These are phyloP conservation scores for Anhinga anhinga DNA, from an alignment of 2,113 vertebrate species.

Conservation along the genomic window DNA sequence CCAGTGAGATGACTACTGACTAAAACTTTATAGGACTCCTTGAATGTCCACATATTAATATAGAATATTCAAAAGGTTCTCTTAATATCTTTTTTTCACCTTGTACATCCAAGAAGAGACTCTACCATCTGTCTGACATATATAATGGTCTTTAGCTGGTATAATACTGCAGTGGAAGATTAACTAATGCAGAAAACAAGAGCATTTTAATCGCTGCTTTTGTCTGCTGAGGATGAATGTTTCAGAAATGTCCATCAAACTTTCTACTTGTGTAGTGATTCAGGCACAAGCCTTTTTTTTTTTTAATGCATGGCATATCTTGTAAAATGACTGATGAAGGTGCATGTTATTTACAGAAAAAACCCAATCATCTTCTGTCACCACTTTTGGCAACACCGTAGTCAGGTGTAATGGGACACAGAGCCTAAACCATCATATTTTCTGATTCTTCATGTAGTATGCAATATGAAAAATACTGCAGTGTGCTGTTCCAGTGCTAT, in stretches of 20 bases:
- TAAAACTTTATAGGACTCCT: neutral
- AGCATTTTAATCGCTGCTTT: neutral
- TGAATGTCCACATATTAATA: neutral
- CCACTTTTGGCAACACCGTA: neutral
- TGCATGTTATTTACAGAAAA: neutral
- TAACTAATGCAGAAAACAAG: neutral
- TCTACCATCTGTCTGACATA: neutral
- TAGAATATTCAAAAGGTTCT: neutral
- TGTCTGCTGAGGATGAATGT: neutral
- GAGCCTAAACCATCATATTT: neutral
- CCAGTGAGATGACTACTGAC: neutral
- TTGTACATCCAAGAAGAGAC: neutral
- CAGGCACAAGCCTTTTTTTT: neutral
- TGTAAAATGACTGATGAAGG: neutral
- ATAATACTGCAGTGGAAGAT: neutral
- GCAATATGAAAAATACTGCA: neutral
- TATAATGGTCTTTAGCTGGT: neutral
- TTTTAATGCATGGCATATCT: neutral
- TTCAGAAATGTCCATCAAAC: neutral
- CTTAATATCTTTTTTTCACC: neutral
- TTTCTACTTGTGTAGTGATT: neutral
- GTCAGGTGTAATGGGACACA: neutral
- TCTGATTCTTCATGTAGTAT: neutral
- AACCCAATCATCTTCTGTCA: fast-evolving
- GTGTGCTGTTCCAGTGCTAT: neutral